Percentiles rank a stretch among this genome's conserved stretches.
Evolutionary conservation across 2,888 invertebrate genomes (phyloP).

Genomic region (Polymixis flavicincta): DNA sequence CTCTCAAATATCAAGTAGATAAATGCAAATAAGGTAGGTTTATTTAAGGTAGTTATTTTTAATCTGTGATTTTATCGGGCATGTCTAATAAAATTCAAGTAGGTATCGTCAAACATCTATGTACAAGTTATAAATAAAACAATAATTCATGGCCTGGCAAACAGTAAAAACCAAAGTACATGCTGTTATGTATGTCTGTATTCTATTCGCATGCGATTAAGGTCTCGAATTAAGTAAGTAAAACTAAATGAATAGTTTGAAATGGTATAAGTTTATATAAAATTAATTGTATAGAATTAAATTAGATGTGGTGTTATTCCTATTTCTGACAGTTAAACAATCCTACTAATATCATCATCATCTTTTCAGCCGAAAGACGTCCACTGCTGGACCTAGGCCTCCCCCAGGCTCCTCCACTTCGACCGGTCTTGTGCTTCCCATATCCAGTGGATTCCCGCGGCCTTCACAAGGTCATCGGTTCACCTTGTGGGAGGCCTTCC

Average conservation of each 20-base stretch:
- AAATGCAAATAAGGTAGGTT: too few relatives aligned
- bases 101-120: neutral
- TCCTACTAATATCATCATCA: too few relatives aligned
- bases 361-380: too few relatives aligned
- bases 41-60: conserved; percentile 6
- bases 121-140: conserved; percentile 28
- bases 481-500: too few relatives aligned
- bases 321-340: too few relatives aligned
- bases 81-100: conserved; percentile 39
- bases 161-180: conserved; percentile 34
- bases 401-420: too few relatives aligned
- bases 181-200: conserved; percentile 35
- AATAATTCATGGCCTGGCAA: conserved; percentile 39
- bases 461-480: too few relatives aligned
- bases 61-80: conserved; percentile 20
- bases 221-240: conserved; percentile 1
- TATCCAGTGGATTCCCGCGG: too few relatives aligned
- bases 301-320: neutral
- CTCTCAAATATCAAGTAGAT: conserved; percentile 6
- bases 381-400: too few relatives aligned
- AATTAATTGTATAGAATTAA: conserved; percentile 10
- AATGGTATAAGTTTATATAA: conserved; percentile 14
- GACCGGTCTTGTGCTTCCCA: too few relatives aligned
- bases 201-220: conserved; percentile 33
- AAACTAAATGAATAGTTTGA: conserved; percentile 1